phyloP scores from a whole-genome alignment of 2,113 vertebrate genomes.

The Poeciliopsis turrubarensis region DNA sequence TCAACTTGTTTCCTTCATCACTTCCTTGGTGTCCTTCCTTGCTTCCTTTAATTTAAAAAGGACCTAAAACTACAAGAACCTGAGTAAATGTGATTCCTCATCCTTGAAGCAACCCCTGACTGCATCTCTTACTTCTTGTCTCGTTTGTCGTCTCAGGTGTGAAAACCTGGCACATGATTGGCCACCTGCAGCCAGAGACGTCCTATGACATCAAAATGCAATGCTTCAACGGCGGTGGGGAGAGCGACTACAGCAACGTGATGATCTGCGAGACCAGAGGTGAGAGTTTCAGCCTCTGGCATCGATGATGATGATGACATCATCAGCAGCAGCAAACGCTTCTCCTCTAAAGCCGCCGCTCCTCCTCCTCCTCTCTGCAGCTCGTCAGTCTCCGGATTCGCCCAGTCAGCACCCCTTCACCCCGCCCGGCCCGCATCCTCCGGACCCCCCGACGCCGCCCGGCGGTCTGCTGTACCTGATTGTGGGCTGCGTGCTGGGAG shows the following conservation, averaged over 20 bases:
- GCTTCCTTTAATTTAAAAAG: too few species aligned
- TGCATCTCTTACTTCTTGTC: neutral
- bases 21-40: too few species aligned
- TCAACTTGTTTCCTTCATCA: too few species aligned
- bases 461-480: slow-evolving; percentile 91
- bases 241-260: slow-evolving; percentile 95
- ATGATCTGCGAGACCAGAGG: slow-evolving; percentile 98
- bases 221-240: slow-evolving; percentile 90
- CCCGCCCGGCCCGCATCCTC: slow-evolving; percentile 75
- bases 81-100: too few species aligned
- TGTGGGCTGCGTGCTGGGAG: slow-evolving; percentile 89
- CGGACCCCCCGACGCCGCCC: slow-evolving; percentile 73
- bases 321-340: too few species aligned
- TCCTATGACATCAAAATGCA: slow-evolving; percentile 98
- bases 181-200: slow-evolving; percentile 90
- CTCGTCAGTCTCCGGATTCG: slow-evolving; percentile 82
- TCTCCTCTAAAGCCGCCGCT: neutral
- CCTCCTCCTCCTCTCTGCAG: slow-evolving; percentile 63
- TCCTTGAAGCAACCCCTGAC: too few species aligned
- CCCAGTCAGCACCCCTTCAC: slow-evolving; percentile 83
- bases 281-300: slow-evolving; percentile 67
- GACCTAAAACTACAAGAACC: too few species aligned
- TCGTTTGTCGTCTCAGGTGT: slow-evolving; percentile 76
- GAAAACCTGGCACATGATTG: slow-evolving; percentile 93
- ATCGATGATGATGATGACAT: slow-evolving; percentile 43